A percentile compares a stretch with the other conserved stretches of the same genome.
These are phyloP conservation scores for Epistrophella euchroma DNA, from an alignment of 2,888 invertebrate genomes.

Conservation along the genomic window DNA sequence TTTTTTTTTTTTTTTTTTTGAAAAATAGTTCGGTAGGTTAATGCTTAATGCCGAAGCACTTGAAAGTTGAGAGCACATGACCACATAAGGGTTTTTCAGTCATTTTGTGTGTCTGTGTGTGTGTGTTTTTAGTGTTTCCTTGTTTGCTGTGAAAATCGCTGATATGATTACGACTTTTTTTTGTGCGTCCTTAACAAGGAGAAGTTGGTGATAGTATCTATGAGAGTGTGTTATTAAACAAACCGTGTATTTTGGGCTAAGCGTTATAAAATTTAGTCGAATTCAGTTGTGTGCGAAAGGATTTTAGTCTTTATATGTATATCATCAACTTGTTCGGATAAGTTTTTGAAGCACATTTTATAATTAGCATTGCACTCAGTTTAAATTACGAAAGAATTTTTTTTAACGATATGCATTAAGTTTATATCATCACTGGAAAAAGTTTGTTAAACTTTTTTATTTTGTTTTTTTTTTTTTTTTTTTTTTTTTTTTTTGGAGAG, in stretches of 20 bases:
- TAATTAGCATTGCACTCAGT: constrained; percentile 20
- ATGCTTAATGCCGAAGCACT: constrained; percentile 37
- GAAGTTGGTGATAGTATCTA: neutral
- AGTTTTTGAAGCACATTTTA: constrained; percentile 5
- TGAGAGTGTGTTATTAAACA: constrained; percentile 12
- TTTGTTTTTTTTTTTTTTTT: neutral
- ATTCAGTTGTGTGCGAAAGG: constrained; percentile 5
- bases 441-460: neutral
- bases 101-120: constrained; percentile 21
- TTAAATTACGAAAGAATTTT: constrained; percentile 13
- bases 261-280: constrained; percentile 6
- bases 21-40: constrained; percentile 40
- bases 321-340: neutral
- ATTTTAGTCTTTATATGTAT: neutral
- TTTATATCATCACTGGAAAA: neutral
- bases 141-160: constrained; percentile 40
- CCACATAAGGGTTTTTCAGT: constrained; percentile 20
- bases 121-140: constrained; percentile 36
- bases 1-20: constrained; percentile 2
- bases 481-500: neutral
- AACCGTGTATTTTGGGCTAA: constrained; percentile 10
- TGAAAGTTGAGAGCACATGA: constrained; percentile 31
- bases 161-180: constrained; percentile 29
- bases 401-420: constrained; percentile 1
- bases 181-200: neutral